Evolutionary conservation across 2,113 vertebrate species (phyloP).

Genomic region (Phycodurus eques): DNA sequence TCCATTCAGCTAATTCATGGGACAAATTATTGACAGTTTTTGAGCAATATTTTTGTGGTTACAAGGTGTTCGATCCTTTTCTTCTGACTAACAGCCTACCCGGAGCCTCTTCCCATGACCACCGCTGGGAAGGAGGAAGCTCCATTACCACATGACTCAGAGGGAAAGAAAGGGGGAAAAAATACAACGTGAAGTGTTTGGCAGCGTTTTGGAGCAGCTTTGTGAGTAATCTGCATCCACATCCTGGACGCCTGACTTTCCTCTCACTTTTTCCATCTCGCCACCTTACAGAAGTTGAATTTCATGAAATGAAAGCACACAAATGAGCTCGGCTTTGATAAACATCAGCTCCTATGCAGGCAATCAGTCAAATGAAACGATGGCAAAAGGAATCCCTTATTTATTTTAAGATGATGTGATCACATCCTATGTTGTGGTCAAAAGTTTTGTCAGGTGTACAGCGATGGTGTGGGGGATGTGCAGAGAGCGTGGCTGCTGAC

Average conservation of each 20-base stretch:
- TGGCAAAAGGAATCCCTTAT: slow-evolving; percentile 12
- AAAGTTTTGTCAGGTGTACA: slow-evolving; percentile 53
- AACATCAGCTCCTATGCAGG: slow-evolving; percentile 25
- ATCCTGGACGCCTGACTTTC: slow-evolving; percentile 53
- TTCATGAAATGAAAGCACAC: slow-evolving; percentile 30
- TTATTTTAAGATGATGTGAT: slow-evolving; percentile 53
- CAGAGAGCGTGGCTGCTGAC: slow-evolving; percentile 38
- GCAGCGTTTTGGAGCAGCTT: slow-evolving; percentile 41
- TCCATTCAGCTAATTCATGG: background rate
- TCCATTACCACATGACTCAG: slow-evolving; percentile 66
- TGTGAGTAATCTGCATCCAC: slow-evolving; percentile 65
- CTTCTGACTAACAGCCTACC: slow-evolving; percentile 59
- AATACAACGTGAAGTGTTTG: slow-evolving; percentile 63
- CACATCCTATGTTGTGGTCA: slow-evolving; percentile 39
- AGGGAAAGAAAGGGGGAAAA: slow-evolving; percentile 4
- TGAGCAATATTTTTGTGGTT: slow-evolving; percentile 36
- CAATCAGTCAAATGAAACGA: slow-evolving; percentile 12
- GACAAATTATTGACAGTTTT: slow-evolving; percentile 23
- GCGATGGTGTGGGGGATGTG: slow-evolving; percentile 36
- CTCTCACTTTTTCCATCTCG: slow-evolving; percentile 65
- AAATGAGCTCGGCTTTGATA: slow-evolving; percentile 1
- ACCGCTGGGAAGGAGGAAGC: slow-evolving; percentile 63
- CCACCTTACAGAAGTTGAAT: slow-evolving; percentile 16
- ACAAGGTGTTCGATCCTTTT: slow-evolving; percentile 60
- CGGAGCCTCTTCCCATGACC: slow-evolving; percentile 58